Percentiles rank a stretch among this genome's conserved stretches.
Conservation (phyloP, 2,113 vertebrate genomes). For the Suricata suricatta region DNA sequence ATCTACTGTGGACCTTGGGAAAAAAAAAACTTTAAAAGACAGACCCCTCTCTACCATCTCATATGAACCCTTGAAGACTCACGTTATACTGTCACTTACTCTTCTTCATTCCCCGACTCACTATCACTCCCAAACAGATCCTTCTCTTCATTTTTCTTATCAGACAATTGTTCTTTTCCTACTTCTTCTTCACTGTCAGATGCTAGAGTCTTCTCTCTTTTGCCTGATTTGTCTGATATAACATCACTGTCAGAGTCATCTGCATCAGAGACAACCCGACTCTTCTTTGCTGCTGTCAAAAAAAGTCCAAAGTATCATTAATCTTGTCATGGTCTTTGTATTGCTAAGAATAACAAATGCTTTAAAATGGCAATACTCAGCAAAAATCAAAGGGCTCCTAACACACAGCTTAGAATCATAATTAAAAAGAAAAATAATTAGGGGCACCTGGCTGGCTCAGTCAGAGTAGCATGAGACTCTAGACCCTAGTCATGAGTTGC, state of each 20-base stretch:
- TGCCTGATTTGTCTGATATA: slow-evolving; percentile 83
- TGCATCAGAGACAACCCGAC: slow-evolving; percentile 91
- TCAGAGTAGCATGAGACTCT: neutral
- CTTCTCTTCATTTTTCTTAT: slow-evolving; percentile 91
- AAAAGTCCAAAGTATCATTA: slow-evolving; percentile 32
- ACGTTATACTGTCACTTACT: slow-evolving; percentile 87
- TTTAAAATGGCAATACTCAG: neutral
- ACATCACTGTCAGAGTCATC: slow-evolving; percentile 93
- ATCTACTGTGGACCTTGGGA: no score
- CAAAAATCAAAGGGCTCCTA: neutral
- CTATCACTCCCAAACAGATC: slow-evolving; percentile 97
- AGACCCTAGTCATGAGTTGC: neutral
- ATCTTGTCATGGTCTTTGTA: neutral
- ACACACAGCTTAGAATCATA: neutral
- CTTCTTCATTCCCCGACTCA: slow-evolving; percentile 95
- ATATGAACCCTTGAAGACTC: neutral
- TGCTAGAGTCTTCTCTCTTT: slow-evolving; percentile 86
- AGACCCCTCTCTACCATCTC: neutral
- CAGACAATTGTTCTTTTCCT: slow-evolving; percentile 78
- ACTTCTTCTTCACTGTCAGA: slow-evolving; percentile 93
- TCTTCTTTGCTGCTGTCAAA: slow-evolving; percentile 89
- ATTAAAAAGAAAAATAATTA: neutral
- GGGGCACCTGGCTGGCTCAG: neutral
- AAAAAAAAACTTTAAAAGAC: neutral
- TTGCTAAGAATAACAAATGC: neutral